Conservation (phyloP, 2,888 invertebrate genomes). For the Beris morrisii region DNA sequence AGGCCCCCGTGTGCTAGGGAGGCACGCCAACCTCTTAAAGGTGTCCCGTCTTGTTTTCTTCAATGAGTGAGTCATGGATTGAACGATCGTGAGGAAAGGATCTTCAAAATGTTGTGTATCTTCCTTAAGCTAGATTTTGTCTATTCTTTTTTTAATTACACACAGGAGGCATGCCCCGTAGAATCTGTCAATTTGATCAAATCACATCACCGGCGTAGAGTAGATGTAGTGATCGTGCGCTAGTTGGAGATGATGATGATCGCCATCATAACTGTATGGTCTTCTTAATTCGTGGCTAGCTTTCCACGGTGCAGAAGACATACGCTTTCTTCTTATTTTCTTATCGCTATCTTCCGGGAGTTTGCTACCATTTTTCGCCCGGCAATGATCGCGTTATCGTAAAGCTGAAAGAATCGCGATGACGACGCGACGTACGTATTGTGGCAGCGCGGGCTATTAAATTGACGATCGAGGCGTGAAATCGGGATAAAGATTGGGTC, state of each 20-base stretch:
- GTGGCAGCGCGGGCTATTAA: neutral
- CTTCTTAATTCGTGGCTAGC: too few relatives aligned
- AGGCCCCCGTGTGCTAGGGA: conserved; percentile 6
- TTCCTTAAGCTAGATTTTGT: neutral
- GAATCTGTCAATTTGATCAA: conserved; percentile 20
- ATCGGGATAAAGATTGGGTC: conserved; percentile 1
- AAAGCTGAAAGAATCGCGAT: too few relatives aligned
- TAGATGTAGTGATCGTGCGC: conserved; percentile 8
- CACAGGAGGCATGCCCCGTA: conserved; percentile 5
- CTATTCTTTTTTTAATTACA: conserved; percentile 16
- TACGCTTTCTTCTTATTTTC: too few relatives aligned
- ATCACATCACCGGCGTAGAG: conserved; percentile 10
- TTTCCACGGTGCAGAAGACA: too few relatives aligned
- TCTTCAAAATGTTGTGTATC: neutral
- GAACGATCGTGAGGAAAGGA: conserved; percentile 16
- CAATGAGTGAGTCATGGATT: conserved; percentile 12
- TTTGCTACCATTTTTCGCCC: too few relatives aligned
- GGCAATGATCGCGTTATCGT: too few relatives aligned
- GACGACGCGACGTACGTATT: too few relatives aligned
- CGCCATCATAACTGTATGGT: conserved; percentile 17
- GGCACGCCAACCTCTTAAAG: neutral
- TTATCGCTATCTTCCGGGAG: too few relatives aligned
- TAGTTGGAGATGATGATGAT: conserved; percentile 11
- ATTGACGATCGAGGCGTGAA: conserved; percentile 16
- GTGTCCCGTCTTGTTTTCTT: neutral